Evolutionary conservation across 2,888 invertebrate species (phyloP).

Genomic region (Formica aserva): DNA sequence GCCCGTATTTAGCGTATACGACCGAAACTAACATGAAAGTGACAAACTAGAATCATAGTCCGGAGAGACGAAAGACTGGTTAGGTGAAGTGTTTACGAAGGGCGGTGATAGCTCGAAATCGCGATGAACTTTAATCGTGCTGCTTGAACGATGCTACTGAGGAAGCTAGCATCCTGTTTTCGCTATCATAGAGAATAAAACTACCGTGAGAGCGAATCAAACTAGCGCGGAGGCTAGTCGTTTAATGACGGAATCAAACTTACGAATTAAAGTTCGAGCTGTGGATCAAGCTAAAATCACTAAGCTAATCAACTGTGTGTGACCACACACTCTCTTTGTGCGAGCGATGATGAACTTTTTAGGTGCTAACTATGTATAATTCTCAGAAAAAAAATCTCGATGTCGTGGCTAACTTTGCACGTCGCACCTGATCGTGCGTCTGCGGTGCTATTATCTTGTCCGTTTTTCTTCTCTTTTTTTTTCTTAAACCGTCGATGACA

Average conservation of each 20-base stretch:
- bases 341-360: conserved; percentile 54
- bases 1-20: conserved; percentile 7
- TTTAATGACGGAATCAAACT: conserved; percentile 45
- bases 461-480: conserved; percentile 22
- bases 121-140: conserved; percentile 26
- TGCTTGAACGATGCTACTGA: conserved; percentile 10
- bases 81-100: background rate
- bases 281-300: background rate
- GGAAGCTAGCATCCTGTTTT: conserved; percentile 27
- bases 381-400: conserved; percentile 57
- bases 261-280: conserved; percentile 17
- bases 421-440: conserved; percentile 39
- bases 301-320: conserved; percentile 32
- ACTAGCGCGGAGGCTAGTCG: conserved; percentile 10
- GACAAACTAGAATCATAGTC: conserved; percentile 2
- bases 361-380: conserved; percentile 71
- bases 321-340: conserved; percentile 27
- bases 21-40: conserved; percentile 23
- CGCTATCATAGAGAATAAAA: conserved; percentile 49
- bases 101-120: background rate
- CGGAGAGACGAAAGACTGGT: conserved; percentile 48
- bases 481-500: conserved; percentile 46
- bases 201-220: conserved; percentile 31
- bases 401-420: conserved; percentile 67
- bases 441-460: conserved; percentile 68